Evolutionary conservation across 2,888 invertebrate species (phyloP).

Genomic region (Andrena dorsata): DNA sequence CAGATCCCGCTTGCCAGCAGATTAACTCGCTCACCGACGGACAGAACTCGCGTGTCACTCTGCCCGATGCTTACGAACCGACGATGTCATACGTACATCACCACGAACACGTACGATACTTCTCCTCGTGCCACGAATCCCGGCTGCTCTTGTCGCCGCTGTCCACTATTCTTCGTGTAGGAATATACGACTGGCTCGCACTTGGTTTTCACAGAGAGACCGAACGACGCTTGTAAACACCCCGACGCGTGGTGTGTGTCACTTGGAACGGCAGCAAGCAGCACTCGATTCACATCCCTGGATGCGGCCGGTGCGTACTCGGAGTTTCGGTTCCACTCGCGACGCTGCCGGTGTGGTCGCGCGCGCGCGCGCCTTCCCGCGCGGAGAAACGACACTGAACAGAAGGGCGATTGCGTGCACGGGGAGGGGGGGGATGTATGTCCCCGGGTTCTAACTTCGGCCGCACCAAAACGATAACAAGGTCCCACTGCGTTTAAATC

Average conservation of each 20-base stretch:
- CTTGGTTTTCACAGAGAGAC: not conserved
- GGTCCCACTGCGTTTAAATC: conserved; percentile 4
- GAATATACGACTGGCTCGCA: not conserved
- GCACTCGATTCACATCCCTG: conserved; percentile 1
- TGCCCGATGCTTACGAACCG: no score
- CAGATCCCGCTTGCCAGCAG: no score
- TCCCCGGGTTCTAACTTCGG: no score
- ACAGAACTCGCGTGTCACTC: no score
- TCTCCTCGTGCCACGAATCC: no score
- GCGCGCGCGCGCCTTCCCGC: not conserved
- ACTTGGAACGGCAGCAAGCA: not conserved
- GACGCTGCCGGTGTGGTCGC: not conserved
- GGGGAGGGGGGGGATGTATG: no score
- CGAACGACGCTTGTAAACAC: not conserved
- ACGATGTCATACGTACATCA: no score
- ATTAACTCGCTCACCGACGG: no score
- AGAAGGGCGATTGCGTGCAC: not conserved
- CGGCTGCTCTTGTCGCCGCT: no score
- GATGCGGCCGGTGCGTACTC: not conserved
- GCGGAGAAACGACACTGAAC: not conserved
- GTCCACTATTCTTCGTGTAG: no score
- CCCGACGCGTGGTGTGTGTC: not conserved
- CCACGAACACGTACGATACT: no score
- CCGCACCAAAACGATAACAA: not conserved
- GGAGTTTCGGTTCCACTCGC: not conserved